phyloP scores from a whole-genome alignment of 2,113 vertebrate species.

The Candoia aspera region DNA sequence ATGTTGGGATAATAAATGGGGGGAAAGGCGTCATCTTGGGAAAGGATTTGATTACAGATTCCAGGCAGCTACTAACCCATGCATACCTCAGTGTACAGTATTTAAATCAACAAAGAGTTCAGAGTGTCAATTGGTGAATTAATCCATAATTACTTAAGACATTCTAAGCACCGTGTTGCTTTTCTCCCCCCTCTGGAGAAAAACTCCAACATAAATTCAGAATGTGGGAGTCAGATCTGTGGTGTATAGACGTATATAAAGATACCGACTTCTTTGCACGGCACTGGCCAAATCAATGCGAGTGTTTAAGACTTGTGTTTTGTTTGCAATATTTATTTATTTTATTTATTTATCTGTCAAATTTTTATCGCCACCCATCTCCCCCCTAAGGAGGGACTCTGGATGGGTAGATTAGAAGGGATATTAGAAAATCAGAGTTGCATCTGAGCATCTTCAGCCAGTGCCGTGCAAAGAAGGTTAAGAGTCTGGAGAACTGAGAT shows the following conservation, averaged over 20 bases:
- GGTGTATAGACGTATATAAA: not conserved
- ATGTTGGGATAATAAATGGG: not conserved
- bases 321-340: too few species aligned
- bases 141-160: not conserved
- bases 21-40: not conserved
- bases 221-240: slow-evolving; percentile 25
- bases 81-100: slow-evolving; percentile 29
- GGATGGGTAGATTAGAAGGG: too few species aligned
- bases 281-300: not conserved
- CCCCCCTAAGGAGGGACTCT: too few species aligned
- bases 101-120: slow-evolving; percentile 24
- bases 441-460: too few species aligned
- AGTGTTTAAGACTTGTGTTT: too few species aligned
- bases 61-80: slow-evolving; percentile 20
- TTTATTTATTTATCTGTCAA: too few species aligned
- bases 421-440: too few species aligned
- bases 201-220: slow-evolving; percentile 26
- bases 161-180: not conserved
- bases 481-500: too few species aligned
- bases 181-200: not conserved
- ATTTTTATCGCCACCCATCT: too few species aligned
- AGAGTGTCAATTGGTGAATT: not conserved
- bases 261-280: slow-evolving; percentile 18
- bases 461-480: too few species aligned
- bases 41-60: not conserved